phyloP scores from a whole-genome alignment of 92 coral and sea anemone species.

The Zoanthus gigantus region DNA sequence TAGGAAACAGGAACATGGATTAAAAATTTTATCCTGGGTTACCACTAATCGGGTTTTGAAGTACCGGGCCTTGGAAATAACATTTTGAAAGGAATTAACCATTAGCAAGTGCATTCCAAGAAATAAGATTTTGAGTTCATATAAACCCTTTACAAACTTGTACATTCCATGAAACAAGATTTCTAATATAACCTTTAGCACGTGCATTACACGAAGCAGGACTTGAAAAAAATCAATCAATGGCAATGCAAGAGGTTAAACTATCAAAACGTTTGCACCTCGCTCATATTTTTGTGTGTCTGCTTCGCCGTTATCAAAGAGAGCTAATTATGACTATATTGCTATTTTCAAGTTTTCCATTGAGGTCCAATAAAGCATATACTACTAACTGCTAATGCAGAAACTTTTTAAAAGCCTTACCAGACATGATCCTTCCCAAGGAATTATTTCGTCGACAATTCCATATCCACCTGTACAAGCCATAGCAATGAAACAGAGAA shows the following conservation, averaged over 20 bases:
- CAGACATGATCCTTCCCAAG: conserved; percentile 20
- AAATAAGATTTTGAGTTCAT: too few species aligned
- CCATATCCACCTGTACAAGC: conserved; percentile 24
- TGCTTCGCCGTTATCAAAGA: background rate
- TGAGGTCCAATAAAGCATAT: background rate
- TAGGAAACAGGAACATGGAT: too few species aligned
- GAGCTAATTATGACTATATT: background rate
- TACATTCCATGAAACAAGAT: background rate
- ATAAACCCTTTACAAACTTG: background rate
- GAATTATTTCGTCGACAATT: conserved; percentile 38
- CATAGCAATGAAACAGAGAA: background rate
- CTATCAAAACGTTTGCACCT: background rate
- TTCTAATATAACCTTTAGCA: background rate
- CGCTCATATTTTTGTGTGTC: background rate
- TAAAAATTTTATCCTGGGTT: too few species aligned
- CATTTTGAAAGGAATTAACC: too few species aligned
- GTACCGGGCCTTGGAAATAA: too few species aligned
- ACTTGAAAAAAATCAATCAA: too few species aligned
- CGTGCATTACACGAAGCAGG: background rate
- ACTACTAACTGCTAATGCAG: background rate
- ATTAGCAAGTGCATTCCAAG: background rate
- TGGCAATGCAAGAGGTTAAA: background rate
- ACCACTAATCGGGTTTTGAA: too few species aligned
- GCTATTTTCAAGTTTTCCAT: too few species aligned
- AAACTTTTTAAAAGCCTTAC: background rate